Percentiles rank a stretch among this genome's conserved stretches.
Conservation (phyloP, 2,113 vertebrate species). For the Aplodontia rufa region DNA sequence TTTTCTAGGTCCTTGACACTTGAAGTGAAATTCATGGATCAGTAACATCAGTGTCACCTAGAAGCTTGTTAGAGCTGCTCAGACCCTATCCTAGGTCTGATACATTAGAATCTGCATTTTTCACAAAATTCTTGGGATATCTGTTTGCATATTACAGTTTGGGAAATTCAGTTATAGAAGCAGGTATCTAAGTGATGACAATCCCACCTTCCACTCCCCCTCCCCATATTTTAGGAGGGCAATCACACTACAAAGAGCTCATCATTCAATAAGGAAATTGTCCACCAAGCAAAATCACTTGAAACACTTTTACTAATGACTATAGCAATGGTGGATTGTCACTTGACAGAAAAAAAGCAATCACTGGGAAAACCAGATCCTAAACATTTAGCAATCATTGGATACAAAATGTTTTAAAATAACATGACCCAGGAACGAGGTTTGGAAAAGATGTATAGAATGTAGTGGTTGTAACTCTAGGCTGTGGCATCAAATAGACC, state of each 20-base stretch:
- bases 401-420: slow-evolving; percentile 17
- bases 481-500: background rate
- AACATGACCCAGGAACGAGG: background rate
- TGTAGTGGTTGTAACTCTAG: background rate
- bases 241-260: background rate
- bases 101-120: background rate
- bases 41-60: background rate
- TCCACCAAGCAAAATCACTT: slow-evolving; percentile 20
- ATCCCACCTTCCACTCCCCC: background rate
- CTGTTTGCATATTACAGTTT: background rate
- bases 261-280: slow-evolving; percentile 25
- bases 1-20: slow-evolving; percentile 10
- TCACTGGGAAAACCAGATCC: slow-evolving; percentile 23
- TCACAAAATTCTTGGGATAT: background rate
- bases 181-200: background rate
- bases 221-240: background rate
- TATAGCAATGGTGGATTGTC: background rate
- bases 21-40: background rate
- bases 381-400: background rate
- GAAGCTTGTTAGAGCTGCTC: background rate
- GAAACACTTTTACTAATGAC: slow-evolving; percentile 43
- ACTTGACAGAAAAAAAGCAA: background rate
- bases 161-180: background rate
- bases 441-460: background rate
- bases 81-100: background rate